Evolutionary conservation across 1,140 invertebrate species (phyloP).

Genomic region (Eumeta japonica): DNA sequence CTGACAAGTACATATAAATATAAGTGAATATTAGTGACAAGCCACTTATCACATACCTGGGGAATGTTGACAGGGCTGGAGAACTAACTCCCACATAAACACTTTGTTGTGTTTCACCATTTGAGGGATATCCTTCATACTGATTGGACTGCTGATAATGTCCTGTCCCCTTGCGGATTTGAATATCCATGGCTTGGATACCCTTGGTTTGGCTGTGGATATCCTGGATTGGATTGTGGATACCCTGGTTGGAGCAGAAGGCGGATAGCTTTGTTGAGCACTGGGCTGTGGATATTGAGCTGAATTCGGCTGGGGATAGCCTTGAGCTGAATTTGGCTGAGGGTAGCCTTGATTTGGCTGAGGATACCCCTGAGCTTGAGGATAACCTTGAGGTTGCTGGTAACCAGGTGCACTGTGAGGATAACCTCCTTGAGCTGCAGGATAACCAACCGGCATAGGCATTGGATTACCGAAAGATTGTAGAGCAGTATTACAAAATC

Average conservation of each 20-base stretch:
- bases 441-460: slow-evolving; percentile 48
- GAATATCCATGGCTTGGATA: slow-evolving; percentile 22
- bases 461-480: slow-evolving; percentile 54
- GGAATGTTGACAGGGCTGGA: slow-evolving; percentile 17
- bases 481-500: slow-evolving; percentile 48
- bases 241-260: slow-evolving; percentile 8
- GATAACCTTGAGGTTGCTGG: slow-evolving; percentile 14
- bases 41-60: slow-evolving; percentile 30
- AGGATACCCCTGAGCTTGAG: slow-evolving; percentile 11
- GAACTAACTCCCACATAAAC: too few relatives aligned
- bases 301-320: slow-evolving; percentile 11
- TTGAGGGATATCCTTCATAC: too few relatives aligned
- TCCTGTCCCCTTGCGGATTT: slow-evolving; percentile 18
- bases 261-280: slow-evolving; percentile 6
- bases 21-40: slow-evolving; percentile 5
- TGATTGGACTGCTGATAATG: too few relatives aligned
- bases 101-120: too few relatives aligned
- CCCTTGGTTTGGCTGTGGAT: slow-evolving; percentile 10
- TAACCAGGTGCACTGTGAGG: slow-evolving; percentile 7
- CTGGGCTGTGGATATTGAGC: slow-evolving; percentile 10
- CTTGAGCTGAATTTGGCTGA: slow-evolving; percentile 8
- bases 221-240: slow-evolving; percentile 9
- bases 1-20: too few relatives aligned
- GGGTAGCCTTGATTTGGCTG: slow-evolving; percentile 19
- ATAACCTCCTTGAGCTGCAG: slow-evolving; percentile 25